Percentiles rank a stretch among this genome's conserved stretches.
Evolutionary conservation across 2,888 invertebrate species (phyloP).

Genomic region (Polia nebulosa): DNA sequence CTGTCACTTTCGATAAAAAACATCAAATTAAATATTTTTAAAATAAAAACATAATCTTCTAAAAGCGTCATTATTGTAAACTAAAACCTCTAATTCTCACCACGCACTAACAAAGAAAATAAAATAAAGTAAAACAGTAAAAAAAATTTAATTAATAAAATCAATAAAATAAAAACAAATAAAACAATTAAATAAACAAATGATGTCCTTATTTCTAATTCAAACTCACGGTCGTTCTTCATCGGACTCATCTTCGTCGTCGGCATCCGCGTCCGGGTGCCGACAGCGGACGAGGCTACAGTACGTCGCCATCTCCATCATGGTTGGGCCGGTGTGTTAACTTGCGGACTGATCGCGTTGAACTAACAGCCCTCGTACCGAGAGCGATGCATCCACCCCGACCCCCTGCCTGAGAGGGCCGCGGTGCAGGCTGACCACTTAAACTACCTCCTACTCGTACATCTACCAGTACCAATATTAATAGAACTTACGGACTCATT

Average conservation of each 20-base stretch:
- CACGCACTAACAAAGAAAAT: background rate
- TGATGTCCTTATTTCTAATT: background rate
- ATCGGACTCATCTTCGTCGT: background rate
- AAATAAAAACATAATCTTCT: background rate
- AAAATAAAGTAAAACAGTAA: slow-evolving; percentile 9
- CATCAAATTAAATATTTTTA: background rate
- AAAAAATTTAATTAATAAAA: background rate
- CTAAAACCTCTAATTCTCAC: background rate
- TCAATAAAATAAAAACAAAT: background rate
- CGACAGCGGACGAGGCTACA: background rate
- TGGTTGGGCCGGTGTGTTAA: slow-evolving; percentile 41
- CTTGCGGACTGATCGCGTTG: slow-evolving; percentile 55
- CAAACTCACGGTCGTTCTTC: slow-evolving; percentile 36
- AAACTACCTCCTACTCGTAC: background rate
- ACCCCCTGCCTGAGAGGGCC: slow-evolving; percentile 39
- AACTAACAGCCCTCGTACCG: slow-evolving; percentile 55
- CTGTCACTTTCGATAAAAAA: background rate
- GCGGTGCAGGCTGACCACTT: slow-evolving; percentile 9
- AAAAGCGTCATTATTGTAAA: background rate
- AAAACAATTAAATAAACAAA: background rate
- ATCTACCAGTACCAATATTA: background rate
- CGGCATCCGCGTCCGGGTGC: background rate
- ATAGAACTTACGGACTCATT: background rate
- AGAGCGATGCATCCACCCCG: slow-evolving; percentile 59
- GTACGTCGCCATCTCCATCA: slow-evolving; percentile 46